Evolutionary conservation across 1,140 invertebrate species (phyloP).

Genomic region (Thaumetopoea pityocampa): DNA sequence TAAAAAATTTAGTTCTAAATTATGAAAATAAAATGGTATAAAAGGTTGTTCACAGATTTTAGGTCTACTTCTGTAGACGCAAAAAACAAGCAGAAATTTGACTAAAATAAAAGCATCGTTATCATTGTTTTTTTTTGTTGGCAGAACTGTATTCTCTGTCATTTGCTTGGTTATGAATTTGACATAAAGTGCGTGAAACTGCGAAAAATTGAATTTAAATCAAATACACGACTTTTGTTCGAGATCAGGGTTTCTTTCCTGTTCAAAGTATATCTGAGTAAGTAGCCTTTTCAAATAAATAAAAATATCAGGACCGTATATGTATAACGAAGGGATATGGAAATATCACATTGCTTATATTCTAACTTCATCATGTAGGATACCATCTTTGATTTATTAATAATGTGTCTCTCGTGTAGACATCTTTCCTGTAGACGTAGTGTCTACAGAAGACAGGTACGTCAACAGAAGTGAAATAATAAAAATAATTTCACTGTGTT

Average conservation of each 20-base stretch:
- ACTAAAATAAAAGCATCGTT: no score
- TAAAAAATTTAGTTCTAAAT: no score
- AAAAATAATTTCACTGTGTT: no score
- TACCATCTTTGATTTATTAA: slow-evolving; percentile 4
- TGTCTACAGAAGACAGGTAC: background rate
- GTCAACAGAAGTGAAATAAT: background rate
- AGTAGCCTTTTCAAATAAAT: background rate
- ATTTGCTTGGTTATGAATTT: slow-evolving; percentile 6
- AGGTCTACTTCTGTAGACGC: background rate
- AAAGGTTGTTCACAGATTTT: no score
- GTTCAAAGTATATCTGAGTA: background rate
- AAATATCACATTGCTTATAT: no score
- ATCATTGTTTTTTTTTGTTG: slow-evolving; percentile 2
- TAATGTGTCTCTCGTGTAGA: slow-evolving; percentile 2
- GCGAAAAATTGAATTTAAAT: background rate
- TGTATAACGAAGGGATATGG: no score
- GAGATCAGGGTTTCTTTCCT: background rate
- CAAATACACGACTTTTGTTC: background rate
- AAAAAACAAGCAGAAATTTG: slow-evolving; percentile 1
- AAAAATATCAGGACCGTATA: no score
- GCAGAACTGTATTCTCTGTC: slow-evolving; percentile 5
- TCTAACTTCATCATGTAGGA: slow-evolving; percentile 1
- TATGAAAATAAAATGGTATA: no score
- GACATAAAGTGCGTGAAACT: background rate
- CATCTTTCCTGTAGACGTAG: background rate